Conservation (phyloP, 2,888 invertebrate species). For the Calephelis perditalis region DNA sequence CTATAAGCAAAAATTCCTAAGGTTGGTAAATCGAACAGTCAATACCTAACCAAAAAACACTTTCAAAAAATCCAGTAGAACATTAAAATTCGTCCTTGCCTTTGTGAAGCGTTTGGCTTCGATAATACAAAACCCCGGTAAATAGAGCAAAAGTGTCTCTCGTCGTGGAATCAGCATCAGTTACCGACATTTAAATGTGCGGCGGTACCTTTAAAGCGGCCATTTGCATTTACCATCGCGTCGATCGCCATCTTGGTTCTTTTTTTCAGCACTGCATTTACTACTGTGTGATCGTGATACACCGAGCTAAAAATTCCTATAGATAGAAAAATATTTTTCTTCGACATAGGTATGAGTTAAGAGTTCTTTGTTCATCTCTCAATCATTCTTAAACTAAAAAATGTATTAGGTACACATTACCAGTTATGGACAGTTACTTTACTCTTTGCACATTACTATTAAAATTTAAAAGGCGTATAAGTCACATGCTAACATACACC, state of each 20-base stretch:
- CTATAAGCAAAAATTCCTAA: no score
- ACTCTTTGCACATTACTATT: no score
- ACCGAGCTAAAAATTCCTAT: slow-evolving; percentile 12
- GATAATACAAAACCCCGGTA: slow-evolving; percentile 41
- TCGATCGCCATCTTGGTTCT: slow-evolving; percentile 59
- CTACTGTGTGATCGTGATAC: slow-evolving; percentile 19
- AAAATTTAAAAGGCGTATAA: no score
- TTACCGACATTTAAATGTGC: slow-evolving; percentile 68
- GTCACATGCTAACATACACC: no score
- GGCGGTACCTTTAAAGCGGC: slow-evolving; percentile 65
- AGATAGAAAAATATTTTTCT: no score
- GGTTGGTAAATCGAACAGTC: no score
- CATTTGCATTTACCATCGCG: slow-evolving; percentile 72
- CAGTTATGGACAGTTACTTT: no score
- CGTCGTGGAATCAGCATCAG: slow-evolving; percentile 46
- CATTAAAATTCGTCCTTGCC: slow-evolving; percentile 2
- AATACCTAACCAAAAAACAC: not conserved
- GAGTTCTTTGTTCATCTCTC: no score
- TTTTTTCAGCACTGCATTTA: slow-evolving; percentile 51
- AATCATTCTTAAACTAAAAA: no score
- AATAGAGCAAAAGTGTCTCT: slow-evolving; percentile 63
- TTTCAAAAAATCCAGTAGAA: slow-evolving; percentile 4
- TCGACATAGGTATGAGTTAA: no score
- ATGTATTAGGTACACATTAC: no score
- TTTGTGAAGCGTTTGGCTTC: slow-evolving; percentile 6